Evolutionary conservation across 2,888 invertebrate species (phyloP).

Genomic region (Megamerina dolium): DNA sequence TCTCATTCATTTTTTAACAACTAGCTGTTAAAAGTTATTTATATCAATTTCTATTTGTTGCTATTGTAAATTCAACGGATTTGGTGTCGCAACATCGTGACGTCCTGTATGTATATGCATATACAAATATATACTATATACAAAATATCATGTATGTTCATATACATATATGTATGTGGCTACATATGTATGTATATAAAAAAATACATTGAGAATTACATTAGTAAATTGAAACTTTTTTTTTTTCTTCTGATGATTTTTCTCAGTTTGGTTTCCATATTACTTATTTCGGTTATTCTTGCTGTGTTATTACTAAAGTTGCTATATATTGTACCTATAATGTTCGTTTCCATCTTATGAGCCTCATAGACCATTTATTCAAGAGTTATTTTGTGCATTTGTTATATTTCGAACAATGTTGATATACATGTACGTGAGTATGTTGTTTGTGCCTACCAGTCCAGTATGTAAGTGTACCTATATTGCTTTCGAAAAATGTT

Average conservation of each 20-base stretch:
- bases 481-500: conserved; percentile 21
- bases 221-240: no score
- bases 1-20: conserved; percentile 43
- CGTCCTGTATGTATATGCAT: conserved; percentile 7
- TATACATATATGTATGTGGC: conserved; percentile 15
- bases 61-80: no score
- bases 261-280: not conserved
- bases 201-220: no score
- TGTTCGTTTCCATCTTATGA: no score
- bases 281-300: not conserved
- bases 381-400: no score
- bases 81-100: conserved; percentile 18
- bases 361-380: no score
- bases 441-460: no score
- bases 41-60: no score
- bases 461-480: no score
- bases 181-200: conserved; percentile 10
- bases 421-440: not conserved
- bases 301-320: not conserved
- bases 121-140: not conserved
- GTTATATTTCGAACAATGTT: not conserved
- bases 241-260: no score
- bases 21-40: conserved; percentile 41
- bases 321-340: no score
- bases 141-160: conserved; percentile 4